Conservation (phyloP, 2,113 vertebrate species). For the Aleadryas rufinucha region DNA sequence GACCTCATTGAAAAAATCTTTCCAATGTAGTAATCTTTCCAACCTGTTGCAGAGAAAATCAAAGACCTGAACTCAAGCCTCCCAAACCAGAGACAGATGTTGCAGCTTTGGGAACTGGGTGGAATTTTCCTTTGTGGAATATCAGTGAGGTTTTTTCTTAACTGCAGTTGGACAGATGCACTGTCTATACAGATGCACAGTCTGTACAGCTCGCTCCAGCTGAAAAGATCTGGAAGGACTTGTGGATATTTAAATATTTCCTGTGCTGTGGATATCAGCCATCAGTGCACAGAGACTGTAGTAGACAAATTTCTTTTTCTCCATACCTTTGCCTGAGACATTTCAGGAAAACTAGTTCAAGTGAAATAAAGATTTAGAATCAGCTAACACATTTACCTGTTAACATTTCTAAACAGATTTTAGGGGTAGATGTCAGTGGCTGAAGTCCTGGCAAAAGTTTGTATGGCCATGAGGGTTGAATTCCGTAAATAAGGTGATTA, state of each 20-base stretch:
- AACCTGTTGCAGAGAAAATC: slow-evolving; percentile 50
- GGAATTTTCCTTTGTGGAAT: slow-evolving; percentile 57
- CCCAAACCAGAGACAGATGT: slow-evolving; percentile 53
- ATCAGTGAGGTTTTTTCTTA: not conserved
- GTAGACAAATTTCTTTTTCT: not conserved
- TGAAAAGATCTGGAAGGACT: not conserved
- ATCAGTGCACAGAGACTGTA: not conserved
- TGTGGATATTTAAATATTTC: not conserved
- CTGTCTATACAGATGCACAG: not conserved
- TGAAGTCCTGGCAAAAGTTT: not conserved
- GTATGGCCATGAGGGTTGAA: not conserved
- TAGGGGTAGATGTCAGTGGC: not conserved
- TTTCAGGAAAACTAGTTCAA: not conserved
- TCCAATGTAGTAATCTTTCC: slow-evolving; percentile 20
- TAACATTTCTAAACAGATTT: not conserved
- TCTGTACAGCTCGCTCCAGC: not conserved
- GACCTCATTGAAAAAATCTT: slow-evolving; percentile 25
- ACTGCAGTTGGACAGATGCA: slow-evolving; percentile 5
- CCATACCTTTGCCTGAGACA: not conserved
- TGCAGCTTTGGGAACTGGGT: slow-evolving; percentile 27
- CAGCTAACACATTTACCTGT: not conserved
- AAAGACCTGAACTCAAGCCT: slow-evolving; percentile 42
- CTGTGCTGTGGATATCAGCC: not conserved
- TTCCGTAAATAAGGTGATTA: slow-evolving; percentile 30
- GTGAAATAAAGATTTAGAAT: not conserved